Percentiles rank a stretch among this genome's conserved stretches.
Evolutionary conservation across 2,113 vertebrate genomes (phyloP).

Genomic region (Scomber colias): DNA sequence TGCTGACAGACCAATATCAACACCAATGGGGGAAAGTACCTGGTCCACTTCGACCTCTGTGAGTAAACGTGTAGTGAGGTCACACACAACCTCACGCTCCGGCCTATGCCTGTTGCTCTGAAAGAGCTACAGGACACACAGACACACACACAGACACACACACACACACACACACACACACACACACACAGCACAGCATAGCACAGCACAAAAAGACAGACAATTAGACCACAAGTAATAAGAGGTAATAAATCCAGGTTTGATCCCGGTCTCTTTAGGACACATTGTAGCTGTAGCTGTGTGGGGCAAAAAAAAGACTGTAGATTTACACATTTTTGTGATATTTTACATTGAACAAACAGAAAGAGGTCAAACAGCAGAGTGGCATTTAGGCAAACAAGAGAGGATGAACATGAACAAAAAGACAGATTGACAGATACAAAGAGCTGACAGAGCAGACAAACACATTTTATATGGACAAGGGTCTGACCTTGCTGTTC

Average conservation of each 20-base stretch:
- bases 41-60: conserved; percentile 91
- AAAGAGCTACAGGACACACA: conserved; percentile 91
- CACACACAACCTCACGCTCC: conserved; percentile 81
- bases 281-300: neutral
- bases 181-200: conserved; percentile 34
- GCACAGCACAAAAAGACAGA: conserved; percentile 55
- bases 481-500: conserved; percentile 94
- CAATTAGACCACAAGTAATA: conserved; percentile 54
- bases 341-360: conserved; percentile 6
- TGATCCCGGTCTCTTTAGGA: conserved; percentile 4
- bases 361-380: conserved; percentile 11
- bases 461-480: conserved; percentile 10
- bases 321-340: neutral
- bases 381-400: conserved; percentile 9
- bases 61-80: conserved; percentile 87
- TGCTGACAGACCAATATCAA: conserved; percentile 76
- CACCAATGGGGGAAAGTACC: conserved; percentile 84
- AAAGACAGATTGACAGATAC: neutral
- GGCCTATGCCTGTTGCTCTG: conserved; percentile 85
- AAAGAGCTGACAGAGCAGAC: conserved; percentile 26
- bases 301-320: neutral
- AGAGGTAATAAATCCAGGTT: conserved; percentile 18
- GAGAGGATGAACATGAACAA: conserved; percentile 8
- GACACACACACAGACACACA: conserved; percentile 49
- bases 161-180: conserved; percentile 2